Evolutionary conservation across 2,797 vertebrate genomes (phyloP).

Genomic region (Premnoplex brunnescens): DNA sequence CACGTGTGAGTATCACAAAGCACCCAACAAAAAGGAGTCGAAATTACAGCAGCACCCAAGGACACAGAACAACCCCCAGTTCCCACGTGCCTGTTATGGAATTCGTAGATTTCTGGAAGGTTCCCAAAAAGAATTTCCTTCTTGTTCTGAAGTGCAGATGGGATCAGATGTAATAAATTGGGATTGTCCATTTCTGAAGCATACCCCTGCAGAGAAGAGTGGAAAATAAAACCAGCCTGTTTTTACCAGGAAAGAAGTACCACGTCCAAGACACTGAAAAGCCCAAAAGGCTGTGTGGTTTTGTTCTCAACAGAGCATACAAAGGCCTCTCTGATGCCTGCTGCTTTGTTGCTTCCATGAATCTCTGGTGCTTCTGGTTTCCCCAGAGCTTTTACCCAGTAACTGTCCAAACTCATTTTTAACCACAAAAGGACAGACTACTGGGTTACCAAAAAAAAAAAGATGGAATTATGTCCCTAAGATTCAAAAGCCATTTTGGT

Average conservation of each 20-base stretch:
- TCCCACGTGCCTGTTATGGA: conserved; percentile 87
- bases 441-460: neutral
- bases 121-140: conserved; percentile 93
- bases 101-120: conserved; percentile 90
- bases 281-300: neutral
- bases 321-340: neutral
- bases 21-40: neutral
- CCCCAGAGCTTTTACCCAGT: neutral
- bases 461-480: neutral
- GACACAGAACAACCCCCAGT: neutral
- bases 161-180: conserved; percentile 87
- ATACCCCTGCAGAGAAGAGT: conserved; percentile 83
- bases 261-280: neutral
- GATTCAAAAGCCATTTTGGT: neutral
- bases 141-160: conserved; percentile 87
- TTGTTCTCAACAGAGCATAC: neutral
- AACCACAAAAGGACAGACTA: neutral
- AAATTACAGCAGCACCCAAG: neutral
- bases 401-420: neutral
- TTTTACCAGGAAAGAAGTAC: neutral
- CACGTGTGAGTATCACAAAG: neutral
- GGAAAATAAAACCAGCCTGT: neutral
- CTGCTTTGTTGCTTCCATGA: neutral
- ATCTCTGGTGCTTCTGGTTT: neutral
- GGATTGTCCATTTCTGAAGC: conserved; percentile 89